These are phyloP conservation scores for Megamerina dolium DNA, from an alignment of 2,888 invertebrate species.

Conservation along the genomic window DNA sequence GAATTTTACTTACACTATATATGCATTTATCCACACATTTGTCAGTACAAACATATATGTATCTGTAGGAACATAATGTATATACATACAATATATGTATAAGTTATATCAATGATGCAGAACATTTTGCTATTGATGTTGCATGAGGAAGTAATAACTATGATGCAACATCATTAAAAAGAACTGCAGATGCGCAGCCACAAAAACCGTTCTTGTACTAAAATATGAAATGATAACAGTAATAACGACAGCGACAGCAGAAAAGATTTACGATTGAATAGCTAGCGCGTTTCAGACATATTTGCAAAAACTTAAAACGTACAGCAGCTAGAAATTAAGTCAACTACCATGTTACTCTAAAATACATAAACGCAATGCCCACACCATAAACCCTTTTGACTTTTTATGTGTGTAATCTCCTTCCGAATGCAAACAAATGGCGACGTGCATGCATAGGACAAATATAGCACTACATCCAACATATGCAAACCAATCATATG, in stretches of 20 bases:
- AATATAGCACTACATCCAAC: neutral
- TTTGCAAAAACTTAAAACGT: constrained; percentile 11
- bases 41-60: too few relatives aligned
- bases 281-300: constrained; percentile 12
- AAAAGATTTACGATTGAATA: constrained; percentile 6
- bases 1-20: too few relatives aligned
- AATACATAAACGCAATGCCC: too few relatives aligned
- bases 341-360: too few relatives aligned
- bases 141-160: constrained; percentile 9
- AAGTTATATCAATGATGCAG: neutral
- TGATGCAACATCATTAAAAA: constrained; percentile 17
- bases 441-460: constrained; percentile 31
- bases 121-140: neutral
- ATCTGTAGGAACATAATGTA: too few relatives aligned
- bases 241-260: constrained; percentile 7
- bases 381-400: too few relatives aligned
- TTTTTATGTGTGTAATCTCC: too few relatives aligned
- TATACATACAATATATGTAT: too few relatives aligned
- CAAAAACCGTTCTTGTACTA: constrained; percentile 6
- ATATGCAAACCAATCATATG: too few relatives aligned
- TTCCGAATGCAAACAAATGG: constrained; percentile 32
- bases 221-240: neutral
- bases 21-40: too few relatives aligned
- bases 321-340: constrained; percentile 4
- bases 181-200: constrained; percentile 37